Base-by-base conservation (phyloP, 1,140 invertebrate species). In the Drosophila orena region DNA sequence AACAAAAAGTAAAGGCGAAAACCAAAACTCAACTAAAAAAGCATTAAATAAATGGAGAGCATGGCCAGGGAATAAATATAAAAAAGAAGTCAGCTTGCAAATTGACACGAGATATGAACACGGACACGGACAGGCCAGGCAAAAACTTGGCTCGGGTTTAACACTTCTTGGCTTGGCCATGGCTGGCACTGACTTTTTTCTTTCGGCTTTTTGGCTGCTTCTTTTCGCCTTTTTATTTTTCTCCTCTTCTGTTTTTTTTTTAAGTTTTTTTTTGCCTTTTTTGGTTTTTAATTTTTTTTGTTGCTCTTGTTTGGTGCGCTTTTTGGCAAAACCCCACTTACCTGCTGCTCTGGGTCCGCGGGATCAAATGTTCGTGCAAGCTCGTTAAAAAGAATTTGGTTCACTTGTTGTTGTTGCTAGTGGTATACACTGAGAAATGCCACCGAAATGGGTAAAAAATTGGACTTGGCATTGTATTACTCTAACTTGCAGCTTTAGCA, bases 311-410 rank as follows among this genome's bases (percentile, higher is more conserved):
- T 46, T 14, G 54, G 50, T 44, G 34, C 71, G 49, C 62, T 70
- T 70, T 70, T 86, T 57, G 70, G 49, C 70, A 71, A 46, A 54
- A 75, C 44, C 35, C 42, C 71, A 56, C 54, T 80, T 70, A 75
- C 66, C 76, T 77, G 62, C 64, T 69, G 59, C 60, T 71, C 50
- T 61, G 52, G 55, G 54, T 75, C 42, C 30, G 75, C 52, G 44
- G 79, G 84, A 80, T 89, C 84, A 89, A 89, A 89, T 89, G 84
- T 84, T 89, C 76, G 84, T 88, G 79, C 84, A 84, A 89, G 84
- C 84, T 89, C 84, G 84, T 89, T 89, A 89, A 89, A 88, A 89
- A 89, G 84, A 89, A 89, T 89, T 89, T 89, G 84, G 84, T 89
- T 89, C 84, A 89, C 84, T 89, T 89, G 84, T 73, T 84, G 79